Conservation (phyloP, 2,888 invertebrate species). For the Lithophane leautieri region DNA sequence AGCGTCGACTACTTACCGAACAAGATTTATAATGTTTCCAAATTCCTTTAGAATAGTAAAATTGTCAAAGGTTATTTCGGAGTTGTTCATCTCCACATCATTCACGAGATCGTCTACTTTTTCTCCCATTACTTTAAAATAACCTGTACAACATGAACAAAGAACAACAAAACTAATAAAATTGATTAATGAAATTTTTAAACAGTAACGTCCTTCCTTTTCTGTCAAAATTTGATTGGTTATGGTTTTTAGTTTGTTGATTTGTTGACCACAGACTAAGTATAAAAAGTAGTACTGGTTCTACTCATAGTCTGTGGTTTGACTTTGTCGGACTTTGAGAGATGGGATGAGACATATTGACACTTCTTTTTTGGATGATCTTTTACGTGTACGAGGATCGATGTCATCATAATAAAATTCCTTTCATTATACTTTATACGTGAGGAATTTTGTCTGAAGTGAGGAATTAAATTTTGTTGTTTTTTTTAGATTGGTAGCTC, state of each 20-base stretch:
- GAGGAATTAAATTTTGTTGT: not conserved
- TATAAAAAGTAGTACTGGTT: too few relatives aligned
- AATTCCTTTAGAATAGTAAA: slow-evolving; percentile 85
- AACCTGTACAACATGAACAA: slow-evolving; percentile 26
- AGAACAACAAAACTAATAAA: slow-evolving; percentile 2
- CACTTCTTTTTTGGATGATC: slow-evolving; percentile 6
- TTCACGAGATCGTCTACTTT: slow-evolving; percentile 71
- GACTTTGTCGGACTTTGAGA: not conserved
- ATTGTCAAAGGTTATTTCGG: slow-evolving; percentile 82
- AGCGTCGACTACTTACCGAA: slow-evolving; percentile 74
- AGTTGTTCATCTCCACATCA: slow-evolving; percentile 76
- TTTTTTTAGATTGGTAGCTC: not conserved
- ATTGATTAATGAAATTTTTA: not conserved
- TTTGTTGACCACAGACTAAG: too few relatives aligned
- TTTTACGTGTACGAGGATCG: not conserved
- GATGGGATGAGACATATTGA: not conserved
- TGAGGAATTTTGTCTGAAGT: not conserved
- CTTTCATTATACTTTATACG: too few relatives aligned
- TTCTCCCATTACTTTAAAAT: slow-evolving; percentile 75
- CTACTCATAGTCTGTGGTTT: too few relatives aligned
- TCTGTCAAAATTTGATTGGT: slow-evolving; percentile 18
- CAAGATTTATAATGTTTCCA: slow-evolving; percentile 83
- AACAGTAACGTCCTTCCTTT: slow-evolving; percentile 21
- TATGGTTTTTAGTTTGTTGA: too few relatives aligned
- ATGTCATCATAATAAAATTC: too few relatives aligned